Evolutionary conservation across 2,888 invertebrate species (phyloP), one percentile per base, ranked within the genome.

Genomic region (Luffia ferchaultella): DNA sequence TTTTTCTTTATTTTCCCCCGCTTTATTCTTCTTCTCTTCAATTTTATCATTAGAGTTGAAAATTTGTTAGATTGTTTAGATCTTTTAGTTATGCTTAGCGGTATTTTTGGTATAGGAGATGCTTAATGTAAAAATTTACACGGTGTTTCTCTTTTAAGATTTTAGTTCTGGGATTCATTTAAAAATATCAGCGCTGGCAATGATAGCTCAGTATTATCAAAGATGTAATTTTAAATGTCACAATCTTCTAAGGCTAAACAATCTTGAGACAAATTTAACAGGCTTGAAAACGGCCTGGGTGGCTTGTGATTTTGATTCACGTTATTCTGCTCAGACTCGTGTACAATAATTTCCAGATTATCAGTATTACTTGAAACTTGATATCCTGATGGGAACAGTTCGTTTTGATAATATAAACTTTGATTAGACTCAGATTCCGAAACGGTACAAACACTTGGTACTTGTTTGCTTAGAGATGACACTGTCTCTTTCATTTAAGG

Each of bases 191-290:
- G 42, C 43, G 51, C 46, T 51, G 50, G 50, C 46, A 45, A 45
- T 45, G 50, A 45, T 45, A 40, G 30, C 30, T 30, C 30, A 30
- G 30, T 30, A 30, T 30, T 41, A 42, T 48, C 48, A 42, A 16
- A 42, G 7, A 48, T 48, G 42, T 48, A 42, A 48, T 42, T 16
- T 48, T 42, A 2, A 48, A 48, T 42, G 19, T 48, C 48, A 41
- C 42, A 15, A 48, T 42, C 43, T 48, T n/a, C 43, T 48, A 43
- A 40, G 19, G 30, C 30, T 30, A 30, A 30, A 30, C 20, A 55
- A 45, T 52, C 53, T 20, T 53, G 55, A 55, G 53, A 54, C 18
- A 53, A n/a, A 52, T 20, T 42, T 30, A 53, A 49, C 18, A 53
- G 42, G 20, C 52, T 53, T 20, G 44, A 50, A 16, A 49, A 52